These are phyloP conservation scores for Mactra quadrangularis DNA, from an alignment of 1,140 invertebrate genomes.

Conservation along the genomic window DNA sequence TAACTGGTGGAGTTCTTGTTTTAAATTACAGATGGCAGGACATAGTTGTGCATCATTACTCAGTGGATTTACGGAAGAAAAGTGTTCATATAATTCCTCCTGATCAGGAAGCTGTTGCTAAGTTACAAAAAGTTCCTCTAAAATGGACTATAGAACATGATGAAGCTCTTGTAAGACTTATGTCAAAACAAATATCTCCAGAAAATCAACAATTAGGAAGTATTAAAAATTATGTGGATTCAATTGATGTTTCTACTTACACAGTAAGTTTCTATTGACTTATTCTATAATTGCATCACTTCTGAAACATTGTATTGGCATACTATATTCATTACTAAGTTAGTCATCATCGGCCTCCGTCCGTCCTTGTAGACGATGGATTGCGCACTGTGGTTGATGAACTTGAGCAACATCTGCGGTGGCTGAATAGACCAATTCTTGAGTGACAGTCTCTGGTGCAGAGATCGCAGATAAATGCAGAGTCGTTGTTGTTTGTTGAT, in stretches of 20 bases:
- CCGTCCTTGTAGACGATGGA: too few relatives aligned
- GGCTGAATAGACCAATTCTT: too few relatives aligned
- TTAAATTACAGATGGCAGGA: constrained; percentile 80
- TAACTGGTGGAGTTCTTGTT: too few relatives aligned
- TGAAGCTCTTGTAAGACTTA: constrained; percentile 80
- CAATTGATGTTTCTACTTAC: constrained; percentile 80
- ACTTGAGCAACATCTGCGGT: too few relatives aligned
- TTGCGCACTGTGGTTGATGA: too few relatives aligned
- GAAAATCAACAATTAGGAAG: constrained; percentile 80
- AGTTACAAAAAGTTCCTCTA: constrained; percentile 68
- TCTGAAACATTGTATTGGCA: neutral
- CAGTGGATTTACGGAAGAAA: constrained; percentile 70
- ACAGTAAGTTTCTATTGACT: too few relatives aligned
- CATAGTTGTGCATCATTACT: constrained; percentile 76
- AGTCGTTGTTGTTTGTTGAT: too few relatives aligned
- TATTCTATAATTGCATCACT: neutral
- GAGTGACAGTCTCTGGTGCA: too few relatives aligned
- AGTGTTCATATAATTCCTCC: constrained; percentile 61
- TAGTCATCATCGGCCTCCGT: too few relatives aligned
- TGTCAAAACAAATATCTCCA: constrained; percentile 77
- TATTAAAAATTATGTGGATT: constrained; percentile 81
- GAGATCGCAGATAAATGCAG: too few relatives aligned
- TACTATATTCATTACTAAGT: too few relatives aligned
- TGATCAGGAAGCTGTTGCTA: constrained; percentile 76
- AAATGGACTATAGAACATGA: constrained; percentile 82